Percentiles rank a stretch among this genome's conserved stretches.
Conservation (phyloP, 2,113 vertebrate genomes). For the Suricata suricatta region DNA sequence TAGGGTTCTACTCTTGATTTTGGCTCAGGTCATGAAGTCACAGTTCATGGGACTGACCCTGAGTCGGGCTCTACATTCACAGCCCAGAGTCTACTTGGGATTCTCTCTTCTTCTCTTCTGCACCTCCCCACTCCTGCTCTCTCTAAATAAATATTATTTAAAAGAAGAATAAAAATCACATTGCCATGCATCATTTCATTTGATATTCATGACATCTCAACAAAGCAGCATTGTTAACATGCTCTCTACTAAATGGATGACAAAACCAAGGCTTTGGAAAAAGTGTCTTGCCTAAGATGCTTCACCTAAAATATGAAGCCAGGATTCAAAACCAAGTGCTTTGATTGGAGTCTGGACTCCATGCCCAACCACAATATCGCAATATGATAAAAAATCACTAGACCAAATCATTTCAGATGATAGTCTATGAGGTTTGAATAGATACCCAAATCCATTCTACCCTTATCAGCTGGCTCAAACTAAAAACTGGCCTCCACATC, state of each 20-base stretch:
- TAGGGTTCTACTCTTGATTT: too few relatives aligned
- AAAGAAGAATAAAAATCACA: background rate
- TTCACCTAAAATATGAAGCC: background rate
- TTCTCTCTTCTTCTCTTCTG: too few relatives aligned
- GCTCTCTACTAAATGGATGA: background rate
- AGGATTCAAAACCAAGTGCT: background rate
- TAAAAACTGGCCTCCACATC: background rate
- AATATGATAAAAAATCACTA: background rate
- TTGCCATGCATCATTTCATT: background rate
- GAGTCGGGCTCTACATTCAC: too few relatives aligned
- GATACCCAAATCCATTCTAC: background rate
- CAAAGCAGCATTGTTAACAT: background rate
- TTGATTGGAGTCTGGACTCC: background rate
- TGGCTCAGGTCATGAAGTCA: too few relatives aligned
- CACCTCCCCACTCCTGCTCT: too few relatives aligned
- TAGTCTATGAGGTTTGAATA: background rate
- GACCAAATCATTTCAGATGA: background rate
- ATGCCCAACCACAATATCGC: background rate
- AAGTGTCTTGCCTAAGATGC: background rate
- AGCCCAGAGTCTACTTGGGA: too few relatives aligned
- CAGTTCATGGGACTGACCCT: too few relatives aligned
- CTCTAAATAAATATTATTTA: too few relatives aligned
- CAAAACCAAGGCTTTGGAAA: background rate
- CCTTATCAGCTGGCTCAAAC: background rate
- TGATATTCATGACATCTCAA: background rate